Evolutionary conservation across 2,113 vertebrate species (phyloP), one percentile per base, ranked within the genome.

Genomic region (Columba livia): DNA sequence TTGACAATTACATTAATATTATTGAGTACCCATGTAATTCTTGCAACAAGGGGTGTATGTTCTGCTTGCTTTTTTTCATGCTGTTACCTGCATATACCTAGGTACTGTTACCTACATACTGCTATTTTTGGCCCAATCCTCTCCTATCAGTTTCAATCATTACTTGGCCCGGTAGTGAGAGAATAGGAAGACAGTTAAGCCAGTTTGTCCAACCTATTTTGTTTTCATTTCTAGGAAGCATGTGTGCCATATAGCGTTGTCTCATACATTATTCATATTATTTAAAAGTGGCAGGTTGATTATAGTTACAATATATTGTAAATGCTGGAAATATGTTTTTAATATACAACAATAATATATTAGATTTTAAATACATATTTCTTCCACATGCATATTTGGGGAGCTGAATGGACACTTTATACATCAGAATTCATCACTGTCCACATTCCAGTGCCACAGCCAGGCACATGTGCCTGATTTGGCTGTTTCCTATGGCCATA

Each of bases 311-410:
- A 47, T 56, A 47, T 21, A 72, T 50, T 79, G 8, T 67, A 71
- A 87, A 62, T 67, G 18, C 18, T 86, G 32, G 70, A 48, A 92
- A 81, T 87, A 48, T 79, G 65, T 85, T 94, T 95, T 94, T 48
- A 85, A 95, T 92, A 77, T 44, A 69, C 25, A 75, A 9, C 18
- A 65, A 15, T 77, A 62, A 87, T 70, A 48, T 31, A 58, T 53
- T 51, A 26, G 53, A 82, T 77, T 79, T 73, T 73, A 92, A 91
- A 88, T 85, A 62, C 54, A 10, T 75, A 60, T 88, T 91, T 96
- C 62, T 94, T 88, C 47, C 81, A 74, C 5, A 3, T 66, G 64
- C n/a, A 47, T 80, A 48, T 50, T 82, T 64, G 81, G 85, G 58
- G 79, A 89, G 66, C 36, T 79, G 58, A 75, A 74, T 34, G 40